These are phyloP conservation scores for Drosophila percnosoma DNA, from an alignment of 2,888 invertebrate genomes.

Conservation along the genomic window DNA sequence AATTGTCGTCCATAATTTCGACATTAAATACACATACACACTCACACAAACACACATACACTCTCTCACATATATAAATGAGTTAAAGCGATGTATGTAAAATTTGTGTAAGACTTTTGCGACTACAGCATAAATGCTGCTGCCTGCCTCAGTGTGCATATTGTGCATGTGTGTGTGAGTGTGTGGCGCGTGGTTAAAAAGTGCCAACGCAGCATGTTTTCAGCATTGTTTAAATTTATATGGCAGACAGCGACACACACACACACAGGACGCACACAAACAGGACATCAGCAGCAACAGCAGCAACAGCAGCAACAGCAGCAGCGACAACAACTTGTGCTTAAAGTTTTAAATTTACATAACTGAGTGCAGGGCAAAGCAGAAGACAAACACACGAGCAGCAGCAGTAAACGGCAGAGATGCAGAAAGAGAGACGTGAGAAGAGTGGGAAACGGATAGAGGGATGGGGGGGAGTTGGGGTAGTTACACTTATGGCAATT, in stretches of 20 bases:
- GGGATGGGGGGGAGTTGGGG: slow-evolving; percentile 5
- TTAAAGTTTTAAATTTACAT: slow-evolving; percentile 77
- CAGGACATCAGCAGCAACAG: slow-evolving; percentile 21
- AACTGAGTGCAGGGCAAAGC: slow-evolving; percentile 53
- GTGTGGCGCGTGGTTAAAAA: slow-evolving; percentile 75
- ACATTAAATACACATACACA: slow-evolving; percentile 77
- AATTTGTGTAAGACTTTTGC: slow-evolving; percentile 73
- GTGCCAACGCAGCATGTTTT: slow-evolving; percentile 79
- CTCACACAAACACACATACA: slow-evolving; percentile 20
- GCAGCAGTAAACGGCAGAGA: slow-evolving; percentile 7
- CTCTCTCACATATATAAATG: not conserved
- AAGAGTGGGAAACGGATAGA: not conserved
- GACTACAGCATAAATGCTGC: slow-evolving; percentile 72
- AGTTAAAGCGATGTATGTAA: slow-evolving; percentile 56
- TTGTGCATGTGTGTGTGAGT: slow-evolving; percentile 26
- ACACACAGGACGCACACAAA: slow-evolving; percentile 10
- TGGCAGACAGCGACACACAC: slow-evolving; percentile 45
- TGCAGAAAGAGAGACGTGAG: not conserved
- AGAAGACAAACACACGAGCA: slow-evolving; percentile 13
- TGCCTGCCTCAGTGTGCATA: slow-evolving; percentile 25
- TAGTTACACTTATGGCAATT: slow-evolving; percentile 67
- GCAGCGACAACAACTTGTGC: slow-evolving; percentile 64
- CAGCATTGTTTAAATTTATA: slow-evolving; percentile 80
- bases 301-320: slow-evolving; percentile 44
- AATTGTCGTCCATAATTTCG: slow-evolving; percentile 82